Evolutionary conservation across 2,888 invertebrate genomes (phyloP).

Genomic region (Tiphia femorata): DNA sequence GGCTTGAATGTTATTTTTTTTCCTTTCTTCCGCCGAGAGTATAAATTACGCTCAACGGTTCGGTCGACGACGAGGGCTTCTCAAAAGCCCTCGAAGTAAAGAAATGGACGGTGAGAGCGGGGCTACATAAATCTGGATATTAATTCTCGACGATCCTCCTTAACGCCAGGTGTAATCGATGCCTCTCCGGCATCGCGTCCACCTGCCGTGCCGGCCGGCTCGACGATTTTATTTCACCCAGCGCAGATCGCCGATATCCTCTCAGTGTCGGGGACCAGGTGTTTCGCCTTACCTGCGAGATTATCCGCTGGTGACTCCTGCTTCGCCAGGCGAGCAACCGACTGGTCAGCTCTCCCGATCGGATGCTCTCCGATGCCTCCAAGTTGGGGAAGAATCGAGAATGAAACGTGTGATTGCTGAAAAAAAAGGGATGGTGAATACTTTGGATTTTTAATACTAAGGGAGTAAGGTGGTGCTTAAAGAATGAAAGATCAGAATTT

Average conservation of each 20-base stretch:
- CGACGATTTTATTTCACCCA: too few relatives aligned
- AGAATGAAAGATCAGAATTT: too few relatives aligned
- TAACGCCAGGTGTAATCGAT: neutral
- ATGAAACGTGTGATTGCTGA: constrained; percentile 47
- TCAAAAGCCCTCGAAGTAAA: too few relatives aligned
- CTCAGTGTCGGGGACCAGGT: neutral
- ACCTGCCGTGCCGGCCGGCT: neutral
- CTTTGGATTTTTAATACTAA: too few relatives aligned
- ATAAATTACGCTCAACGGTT: too few relatives aligned
- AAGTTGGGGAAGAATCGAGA: constrained; percentile 32
- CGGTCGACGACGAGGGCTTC: too few relatives aligned
- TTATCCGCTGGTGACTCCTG: constrained; percentile 25
- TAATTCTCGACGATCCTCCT: neutral
- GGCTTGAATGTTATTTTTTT: too few relatives aligned
- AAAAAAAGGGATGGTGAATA: too few relatives aligned
- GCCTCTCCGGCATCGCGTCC: neutral
- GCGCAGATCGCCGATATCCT: too few relatives aligned
- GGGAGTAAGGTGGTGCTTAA: too few relatives aligned
- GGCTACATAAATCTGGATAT: neutral
- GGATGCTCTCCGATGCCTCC: constrained; percentile 44
- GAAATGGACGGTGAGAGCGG: too few relatives aligned
- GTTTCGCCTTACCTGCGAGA: constrained; percentile 34
- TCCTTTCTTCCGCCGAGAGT: too few relatives aligned
- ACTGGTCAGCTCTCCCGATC: constrained; percentile 59
- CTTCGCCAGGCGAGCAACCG: constrained; percentile 60